phyloP scores from a whole-genome alignment of 1,140 invertebrate species.

The Campoletis sonorensis region DNA sequence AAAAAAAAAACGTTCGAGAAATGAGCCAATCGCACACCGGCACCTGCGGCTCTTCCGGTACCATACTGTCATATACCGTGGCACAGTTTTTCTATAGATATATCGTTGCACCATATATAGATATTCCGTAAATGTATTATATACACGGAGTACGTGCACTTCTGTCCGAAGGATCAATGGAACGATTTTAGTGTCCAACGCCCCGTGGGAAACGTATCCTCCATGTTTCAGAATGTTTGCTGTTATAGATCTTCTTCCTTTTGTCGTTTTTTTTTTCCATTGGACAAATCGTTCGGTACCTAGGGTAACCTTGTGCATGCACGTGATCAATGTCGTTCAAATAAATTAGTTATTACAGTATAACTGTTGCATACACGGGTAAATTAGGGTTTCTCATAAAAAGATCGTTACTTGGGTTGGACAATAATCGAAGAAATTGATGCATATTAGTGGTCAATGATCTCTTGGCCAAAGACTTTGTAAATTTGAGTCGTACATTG shows the following conservation, averaged over 20 bases:
- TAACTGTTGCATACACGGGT: too few relatives aligned
- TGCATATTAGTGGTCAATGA: neutral
- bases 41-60: slow-evolving; percentile 25
- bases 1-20: slow-evolving; percentile 9
- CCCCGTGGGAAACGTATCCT: neutral
- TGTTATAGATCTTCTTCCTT: neutral
- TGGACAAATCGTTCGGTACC: neutral
- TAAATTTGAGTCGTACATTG: neutral
- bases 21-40: slow-evolving; percentile 21
- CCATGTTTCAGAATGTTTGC: neutral
- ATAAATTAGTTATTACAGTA: too few relatives aligned
- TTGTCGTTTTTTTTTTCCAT: neutral
- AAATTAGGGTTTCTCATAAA: neutral
- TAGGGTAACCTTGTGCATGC: neutral
- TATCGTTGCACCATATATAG: slow-evolving; percentile 9
- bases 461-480: neutral
- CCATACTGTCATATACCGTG: slow-evolving; percentile 8
- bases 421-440: neutral
- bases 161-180: slow-evolving; percentile 16
- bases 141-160: neutral
- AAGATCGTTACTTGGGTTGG: neutral
- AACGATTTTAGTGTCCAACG: slow-evolving; percentile 9
- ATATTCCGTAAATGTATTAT: neutral
- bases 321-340: neutral
- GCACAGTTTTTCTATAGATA: slow-evolving; percentile 1